Conservation (phyloP, 2,797 vertebrate genomes). For the Neosilurus mollespiculum region DNA sequence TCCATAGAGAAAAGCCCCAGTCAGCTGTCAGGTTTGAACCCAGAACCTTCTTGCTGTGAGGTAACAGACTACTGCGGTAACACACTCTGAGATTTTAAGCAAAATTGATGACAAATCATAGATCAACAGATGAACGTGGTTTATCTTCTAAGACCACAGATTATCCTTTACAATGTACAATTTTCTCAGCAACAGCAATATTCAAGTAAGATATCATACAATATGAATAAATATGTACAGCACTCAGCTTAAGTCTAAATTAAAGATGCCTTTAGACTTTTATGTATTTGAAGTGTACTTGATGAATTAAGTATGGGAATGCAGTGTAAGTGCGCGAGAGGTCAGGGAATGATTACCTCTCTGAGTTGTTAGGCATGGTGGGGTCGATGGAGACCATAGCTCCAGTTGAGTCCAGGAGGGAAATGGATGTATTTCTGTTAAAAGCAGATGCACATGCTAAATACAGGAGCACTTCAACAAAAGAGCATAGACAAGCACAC, state of each 20-base stretch:
- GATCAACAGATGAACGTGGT: not conserved
- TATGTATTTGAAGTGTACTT: not conserved
- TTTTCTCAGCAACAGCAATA: not conserved
- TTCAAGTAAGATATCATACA: not conserved
- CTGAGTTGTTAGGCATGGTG: constrained; percentile 89
- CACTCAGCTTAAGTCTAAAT: not conserved
- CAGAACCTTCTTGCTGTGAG: too few species aligned
- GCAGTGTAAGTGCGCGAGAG: not conserved
- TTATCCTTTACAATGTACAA: not conserved
- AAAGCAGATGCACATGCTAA: constrained; percentile 47
- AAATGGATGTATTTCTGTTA: constrained; percentile 85
- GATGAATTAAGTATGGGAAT: not conserved
- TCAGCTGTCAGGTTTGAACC: too few species aligned
- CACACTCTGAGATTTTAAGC: not conserved
- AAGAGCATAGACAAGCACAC: constrained; percentile 31
- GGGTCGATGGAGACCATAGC: constrained; percentile 91
- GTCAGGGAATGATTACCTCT: constrained; percentile 72
- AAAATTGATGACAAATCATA: not conserved
- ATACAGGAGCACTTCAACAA: constrained; percentile 45
- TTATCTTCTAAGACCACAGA: not conserved
- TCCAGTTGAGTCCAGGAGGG: constrained; percentile 83
- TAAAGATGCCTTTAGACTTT: not conserved
- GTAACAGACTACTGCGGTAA: too few species aligned
- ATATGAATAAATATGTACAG: too few species aligned
- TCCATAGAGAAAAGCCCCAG: too few species aligned